These are phyloP conservation scores for Fukomys damarensis DNA, from an alignment of 2,113 vertebrate genomes.

Conservation along the genomic window DNA sequence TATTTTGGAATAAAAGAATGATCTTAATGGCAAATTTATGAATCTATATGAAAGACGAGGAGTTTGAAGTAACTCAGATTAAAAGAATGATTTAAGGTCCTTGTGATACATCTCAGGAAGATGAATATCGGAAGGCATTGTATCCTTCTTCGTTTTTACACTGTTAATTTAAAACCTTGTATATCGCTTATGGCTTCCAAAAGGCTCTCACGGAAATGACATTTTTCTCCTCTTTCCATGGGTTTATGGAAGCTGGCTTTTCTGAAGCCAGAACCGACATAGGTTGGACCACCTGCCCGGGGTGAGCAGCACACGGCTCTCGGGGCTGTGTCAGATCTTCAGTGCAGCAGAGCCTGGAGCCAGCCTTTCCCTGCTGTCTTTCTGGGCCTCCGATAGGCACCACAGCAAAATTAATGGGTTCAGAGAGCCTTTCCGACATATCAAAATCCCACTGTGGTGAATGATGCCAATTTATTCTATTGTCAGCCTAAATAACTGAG, in stretches of 20 bases:
- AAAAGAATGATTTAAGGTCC: background rate
- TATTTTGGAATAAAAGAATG: background rate
- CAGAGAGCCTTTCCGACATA: background rate
- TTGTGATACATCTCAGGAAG: background rate
- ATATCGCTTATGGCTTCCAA: background rate
- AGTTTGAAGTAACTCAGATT: background rate
- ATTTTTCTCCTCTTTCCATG: background rate
- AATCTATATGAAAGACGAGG: background rate
- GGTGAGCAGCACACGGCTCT: background rate
- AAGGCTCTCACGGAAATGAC: background rate
- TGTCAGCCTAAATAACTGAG: slow-evolving; percentile 35
- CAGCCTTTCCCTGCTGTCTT: background rate
- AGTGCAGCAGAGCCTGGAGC: background rate
- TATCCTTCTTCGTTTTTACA: background rate
- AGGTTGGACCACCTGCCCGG: background rate
- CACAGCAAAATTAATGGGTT: slow-evolving; percentile 13
- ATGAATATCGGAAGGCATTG: background rate
- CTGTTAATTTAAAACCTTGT: background rate
- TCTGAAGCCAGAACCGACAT: background rate
- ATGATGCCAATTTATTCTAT: slow-evolving; percentile 33
- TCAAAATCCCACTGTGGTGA: background rate
- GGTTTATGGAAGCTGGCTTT: background rate
- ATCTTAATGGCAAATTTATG: background rate
- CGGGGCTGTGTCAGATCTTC: background rate
- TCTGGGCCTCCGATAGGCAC: background rate